phyloP scores from a whole-genome alignment of 1,140 invertebrate species.

The Semibalanus balanoides region DNA sequence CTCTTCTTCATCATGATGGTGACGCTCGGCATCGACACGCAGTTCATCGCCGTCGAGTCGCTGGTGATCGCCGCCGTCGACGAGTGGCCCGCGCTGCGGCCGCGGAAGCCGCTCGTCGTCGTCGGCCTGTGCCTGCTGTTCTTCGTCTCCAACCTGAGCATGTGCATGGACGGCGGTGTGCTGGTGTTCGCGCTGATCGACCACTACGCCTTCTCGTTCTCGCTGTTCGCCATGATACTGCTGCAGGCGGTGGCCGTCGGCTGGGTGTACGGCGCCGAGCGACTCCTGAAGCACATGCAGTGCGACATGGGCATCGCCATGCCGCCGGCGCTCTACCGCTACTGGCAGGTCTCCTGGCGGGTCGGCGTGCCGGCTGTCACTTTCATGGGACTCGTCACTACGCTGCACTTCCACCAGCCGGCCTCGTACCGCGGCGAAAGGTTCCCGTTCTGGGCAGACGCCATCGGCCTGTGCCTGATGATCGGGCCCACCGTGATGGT shows the following conservation, averaged over 20 bases:
- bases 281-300: constrained; percentile 34
- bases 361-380: constrained; percentile 26
- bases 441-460: no score
- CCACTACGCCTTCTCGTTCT: constrained; percentile 77
- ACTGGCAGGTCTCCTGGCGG: constrained; percentile 34
- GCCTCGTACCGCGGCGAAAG: neutral
- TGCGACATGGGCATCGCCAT: constrained; percentile 32
- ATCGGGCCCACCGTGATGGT: no score
- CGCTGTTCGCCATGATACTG: constrained; percentile 77
- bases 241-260: constrained; percentile 66
- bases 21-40: constrained; percentile 58
- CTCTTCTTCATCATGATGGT: constrained; percentile 71
- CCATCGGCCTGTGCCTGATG: no score
- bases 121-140: neutral
- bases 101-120: neutral
- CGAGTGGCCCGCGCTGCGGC: neutral
- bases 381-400: neutral
- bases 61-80: neutral
- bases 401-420: neutral
- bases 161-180: constrained; percentile 57
- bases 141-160: neutral
- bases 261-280: constrained; percentile 75
- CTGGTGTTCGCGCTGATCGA: constrained; percentile 86
- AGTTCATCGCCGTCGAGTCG: constrained; percentile 23
- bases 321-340: constrained; percentile 27